Conservation (phyloP, 2,113 vertebrate genomes). For the Coturnix japonica region DNA sequence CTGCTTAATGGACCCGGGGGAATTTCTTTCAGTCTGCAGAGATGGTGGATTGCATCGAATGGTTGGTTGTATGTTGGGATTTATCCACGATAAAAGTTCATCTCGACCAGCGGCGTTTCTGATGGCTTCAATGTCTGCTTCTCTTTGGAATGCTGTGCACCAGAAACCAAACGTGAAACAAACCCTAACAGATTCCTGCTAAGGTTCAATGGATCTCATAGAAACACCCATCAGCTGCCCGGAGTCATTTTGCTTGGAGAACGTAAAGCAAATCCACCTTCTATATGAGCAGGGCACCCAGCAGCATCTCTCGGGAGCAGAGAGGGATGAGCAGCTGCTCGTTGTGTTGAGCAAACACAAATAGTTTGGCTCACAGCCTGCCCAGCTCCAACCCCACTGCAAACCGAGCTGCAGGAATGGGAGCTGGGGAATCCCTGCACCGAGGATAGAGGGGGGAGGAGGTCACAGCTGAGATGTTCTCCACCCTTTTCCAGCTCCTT, state of each 20-base stretch:
- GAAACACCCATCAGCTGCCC: not conserved
- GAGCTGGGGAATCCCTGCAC: not conserved
- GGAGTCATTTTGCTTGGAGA: not conserved
- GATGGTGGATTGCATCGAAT: not conserved
- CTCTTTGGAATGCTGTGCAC: rapidly evolving
- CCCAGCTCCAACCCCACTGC: not conserved
- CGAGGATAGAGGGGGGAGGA: not conserved
- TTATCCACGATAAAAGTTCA: not conserved
- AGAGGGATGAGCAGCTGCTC: not conserved
- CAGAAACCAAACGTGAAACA: not conserved
- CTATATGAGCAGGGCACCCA: rapidly evolving
- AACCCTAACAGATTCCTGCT: not conserved
- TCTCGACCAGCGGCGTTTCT: not conserved
- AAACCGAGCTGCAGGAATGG: not conserved
- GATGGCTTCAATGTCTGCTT: not conserved
- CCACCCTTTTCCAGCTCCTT: not conserved
- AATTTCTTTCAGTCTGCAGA: not conserved
- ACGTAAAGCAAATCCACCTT: not conserved
- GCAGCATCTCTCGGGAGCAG: not conserved
- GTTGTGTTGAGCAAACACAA: not conserved
- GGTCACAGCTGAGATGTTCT: not conserved
- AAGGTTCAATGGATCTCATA: not conserved
- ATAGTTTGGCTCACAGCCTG: not conserved
- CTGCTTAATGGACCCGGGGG: not conserved
- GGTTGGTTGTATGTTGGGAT: not conserved